Percentiles rank a stretch among this genome's conserved stretches.
These are phyloP conservation scores for Drosophila eohydei DNA, from an alignment of 2,888 invertebrate species.

Conservation along the genomic window DNA sequence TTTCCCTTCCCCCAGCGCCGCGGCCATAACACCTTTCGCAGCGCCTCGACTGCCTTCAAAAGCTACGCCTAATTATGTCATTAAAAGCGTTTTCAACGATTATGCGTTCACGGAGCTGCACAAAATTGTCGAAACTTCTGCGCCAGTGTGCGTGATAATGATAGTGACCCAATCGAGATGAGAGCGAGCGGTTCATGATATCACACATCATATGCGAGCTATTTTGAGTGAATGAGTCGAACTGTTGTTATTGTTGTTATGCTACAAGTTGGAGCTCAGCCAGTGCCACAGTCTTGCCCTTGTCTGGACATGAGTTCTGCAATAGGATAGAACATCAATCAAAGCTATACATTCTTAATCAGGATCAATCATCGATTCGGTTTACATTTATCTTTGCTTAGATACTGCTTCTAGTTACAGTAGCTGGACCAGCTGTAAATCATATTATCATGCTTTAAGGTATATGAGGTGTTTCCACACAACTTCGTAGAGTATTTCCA, in stretches of 20 bases:
- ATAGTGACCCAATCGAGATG: slow-evolving; percentile 12
- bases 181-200: slow-evolving; percentile 4
- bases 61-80: slow-evolving; percentile 74
- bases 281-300: neutral
- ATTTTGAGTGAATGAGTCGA: slow-evolving; percentile 1
- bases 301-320: neutral
- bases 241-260: neutral
- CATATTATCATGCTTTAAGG: too few species aligned
- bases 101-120: slow-evolving; percentile 45
- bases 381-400: too few species aligned
- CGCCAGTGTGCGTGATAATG: slow-evolving; percentile 3
- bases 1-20: neutral
- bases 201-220: neutral
- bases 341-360: neutral
- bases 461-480: too few species aligned
- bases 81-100: slow-evolving; percentile 58
- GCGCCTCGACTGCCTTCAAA: slow-evolving; percentile 32
- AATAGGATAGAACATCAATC: neutral
- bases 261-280: neutral
- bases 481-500: too few species aligned
- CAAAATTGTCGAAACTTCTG: slow-evolving; percentile 17
- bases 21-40: slow-evolving; percentile 50
- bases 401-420: too few species aligned
- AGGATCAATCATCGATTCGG: neutral
- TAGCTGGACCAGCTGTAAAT: too few species aligned